These are phyloP conservation scores for Yponomeuta malinellus DNA, from an alignment of 2,888 invertebrate species.

Conservation along the genomic window DNA sequence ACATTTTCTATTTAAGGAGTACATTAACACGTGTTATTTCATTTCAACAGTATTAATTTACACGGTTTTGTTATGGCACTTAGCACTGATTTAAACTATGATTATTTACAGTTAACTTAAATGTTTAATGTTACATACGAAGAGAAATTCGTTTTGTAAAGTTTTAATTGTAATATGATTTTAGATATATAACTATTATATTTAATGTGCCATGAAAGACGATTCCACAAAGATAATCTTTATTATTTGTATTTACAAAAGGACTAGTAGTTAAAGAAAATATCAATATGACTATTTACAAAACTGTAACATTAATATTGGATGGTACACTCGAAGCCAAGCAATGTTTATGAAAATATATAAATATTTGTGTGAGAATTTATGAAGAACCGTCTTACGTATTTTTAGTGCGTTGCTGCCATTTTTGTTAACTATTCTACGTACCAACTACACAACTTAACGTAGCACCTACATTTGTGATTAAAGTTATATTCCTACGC, in stretches of 20 bases:
- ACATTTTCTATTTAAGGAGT: too few relatives aligned
- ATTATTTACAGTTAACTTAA: background rate
- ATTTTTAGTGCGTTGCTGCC: background rate
- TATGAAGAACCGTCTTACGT: slow-evolving; percentile 20
- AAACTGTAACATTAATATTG: slow-evolving; percentile 20
- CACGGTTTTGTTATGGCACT: background rate
- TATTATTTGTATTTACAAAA: slow-evolving; percentile 28
- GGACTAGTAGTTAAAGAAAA: slow-evolving; percentile 28
- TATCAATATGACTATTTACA: slow-evolving; percentile 10
- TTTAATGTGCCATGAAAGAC: background rate
- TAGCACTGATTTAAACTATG: background rate
- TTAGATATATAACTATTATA: background rate
- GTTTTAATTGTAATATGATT: background rate
- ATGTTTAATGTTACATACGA: background rate
- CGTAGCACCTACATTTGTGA: slow-evolving; percentile 12
- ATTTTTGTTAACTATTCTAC: background rate
- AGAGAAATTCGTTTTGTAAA: background rate
- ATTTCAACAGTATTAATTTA: background rate
- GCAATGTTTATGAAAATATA: slow-evolving; percentile 26
- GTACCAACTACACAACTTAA: background rate
- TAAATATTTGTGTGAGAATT: slow-evolving; percentile 19
- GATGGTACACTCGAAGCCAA: slow-evolving; percentile 62
- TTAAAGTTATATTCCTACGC: background rate
- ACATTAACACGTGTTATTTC: too few relatives aligned
- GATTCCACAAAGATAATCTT: background rate